Evolutionary conservation across 2,797 vertebrate species (phyloP).

Genomic region (Aeoliscus strigatus): DNA sequence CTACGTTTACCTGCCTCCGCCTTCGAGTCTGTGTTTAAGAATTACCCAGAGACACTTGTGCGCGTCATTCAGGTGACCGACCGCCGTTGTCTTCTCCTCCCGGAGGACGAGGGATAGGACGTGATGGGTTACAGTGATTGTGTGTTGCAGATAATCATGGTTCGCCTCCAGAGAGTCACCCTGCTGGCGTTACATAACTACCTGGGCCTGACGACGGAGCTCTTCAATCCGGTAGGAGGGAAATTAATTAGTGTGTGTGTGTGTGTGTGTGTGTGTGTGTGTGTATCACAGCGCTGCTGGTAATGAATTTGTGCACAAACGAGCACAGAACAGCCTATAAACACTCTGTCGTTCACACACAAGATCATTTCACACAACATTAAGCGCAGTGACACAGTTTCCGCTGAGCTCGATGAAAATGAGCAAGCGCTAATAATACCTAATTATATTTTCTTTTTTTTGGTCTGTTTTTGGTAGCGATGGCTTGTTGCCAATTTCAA

Average conservation of each 20-base stretch:
- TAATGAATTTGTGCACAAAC: slow-evolving; percentile 22
- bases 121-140: no score
- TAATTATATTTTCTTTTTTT: no score
- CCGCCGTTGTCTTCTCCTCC: no score
- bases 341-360: slow-evolving; percentile 13
- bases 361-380: slow-evolving; percentile 68
- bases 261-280: slow-evolving; percentile 9
- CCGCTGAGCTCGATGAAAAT: no score
- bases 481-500: no score
- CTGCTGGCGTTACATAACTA: slow-evolving; percentile 92
- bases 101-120: no score
- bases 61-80: slow-evolving; percentile 86
- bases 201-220: slow-evolving; percentile 92
- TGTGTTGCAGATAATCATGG: slow-evolving; percentile 90
- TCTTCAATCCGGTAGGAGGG: slow-evolving; percentile 82
- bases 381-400: slow-evolving; percentile 61
- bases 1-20: slow-evolving; percentile 87
- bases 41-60: slow-evolving; percentile 93
- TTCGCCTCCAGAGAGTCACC: slow-evolving; percentile 92
- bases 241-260: slow-evolving; percentile 18
- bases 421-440: no score
- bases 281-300: slow-evolving; percentile 12
- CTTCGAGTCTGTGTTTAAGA: slow-evolving; percentile 90
- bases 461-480: no score
- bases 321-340: slow-evolving; percentile 7